These are phyloP conservation scores for Zosterops pallidus DNA, from an alignment of 2,113 vertebrate species.

Conservation along the genomic window DNA sequence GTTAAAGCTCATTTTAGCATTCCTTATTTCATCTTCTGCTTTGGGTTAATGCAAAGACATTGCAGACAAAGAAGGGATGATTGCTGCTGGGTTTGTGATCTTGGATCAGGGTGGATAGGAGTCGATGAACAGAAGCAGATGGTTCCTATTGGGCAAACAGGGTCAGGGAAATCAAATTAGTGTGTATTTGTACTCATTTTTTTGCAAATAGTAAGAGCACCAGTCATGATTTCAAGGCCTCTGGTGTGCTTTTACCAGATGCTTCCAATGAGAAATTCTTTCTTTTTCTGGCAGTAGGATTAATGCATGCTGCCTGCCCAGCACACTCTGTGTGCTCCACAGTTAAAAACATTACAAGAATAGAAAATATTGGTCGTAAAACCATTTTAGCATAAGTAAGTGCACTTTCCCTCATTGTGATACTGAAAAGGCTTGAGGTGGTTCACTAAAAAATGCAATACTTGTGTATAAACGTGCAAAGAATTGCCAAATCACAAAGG, in stretches of 20 bases:
- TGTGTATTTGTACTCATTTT: not conserved
- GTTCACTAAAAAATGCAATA: not conserved
- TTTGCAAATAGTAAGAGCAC: not conserved
- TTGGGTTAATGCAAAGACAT: not conserved
- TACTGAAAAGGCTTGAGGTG: not conserved
- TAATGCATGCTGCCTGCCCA: not conserved
- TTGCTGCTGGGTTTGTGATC: not conserved
- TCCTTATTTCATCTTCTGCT: not conserved
- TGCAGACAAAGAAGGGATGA: not conserved
- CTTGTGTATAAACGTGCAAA: not conserved
- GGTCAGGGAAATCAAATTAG: not conserved
- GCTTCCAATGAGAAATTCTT: not conserved
- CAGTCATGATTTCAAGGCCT: not conserved
- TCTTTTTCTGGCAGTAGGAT: not conserved
- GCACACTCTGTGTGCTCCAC: not conserved
- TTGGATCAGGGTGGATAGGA: not conserved
- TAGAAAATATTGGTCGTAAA: not conserved
- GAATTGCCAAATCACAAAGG: not conserved
- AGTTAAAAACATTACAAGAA: not conserved
- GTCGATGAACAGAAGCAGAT: not conserved
- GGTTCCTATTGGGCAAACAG: conserved; percentile 12
- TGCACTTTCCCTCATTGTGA: not conserved
- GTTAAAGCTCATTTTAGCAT: conserved; percentile 15
- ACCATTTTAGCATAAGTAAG: not conserved
- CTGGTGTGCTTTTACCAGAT: not conserved